phyloP scores from a whole-genome alignment of 35 echinoderm and acorn worm species.

The Patiria miniata region DNA sequence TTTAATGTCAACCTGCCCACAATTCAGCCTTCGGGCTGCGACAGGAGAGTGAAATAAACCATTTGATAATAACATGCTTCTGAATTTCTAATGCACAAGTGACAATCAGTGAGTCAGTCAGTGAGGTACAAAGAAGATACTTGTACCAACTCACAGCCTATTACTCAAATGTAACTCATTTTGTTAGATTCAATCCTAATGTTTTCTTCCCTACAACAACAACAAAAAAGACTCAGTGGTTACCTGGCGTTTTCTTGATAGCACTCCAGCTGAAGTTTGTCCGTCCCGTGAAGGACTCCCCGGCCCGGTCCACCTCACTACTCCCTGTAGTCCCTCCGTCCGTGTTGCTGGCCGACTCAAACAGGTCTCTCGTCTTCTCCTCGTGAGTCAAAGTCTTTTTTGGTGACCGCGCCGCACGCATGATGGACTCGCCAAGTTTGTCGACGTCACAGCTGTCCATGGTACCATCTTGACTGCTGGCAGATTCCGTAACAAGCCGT shows the following conservation, averaged over 20 bases:
- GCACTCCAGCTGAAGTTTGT: constrained; percentile 62
- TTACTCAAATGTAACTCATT: too few species aligned
- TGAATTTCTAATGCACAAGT: too few species aligned
- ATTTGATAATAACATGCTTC: too few species aligned
- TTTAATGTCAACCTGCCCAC: too few species aligned
- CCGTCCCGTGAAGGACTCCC: constrained; percentile 11
- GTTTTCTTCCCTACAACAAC: too few species aligned
- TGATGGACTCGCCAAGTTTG: neutral
- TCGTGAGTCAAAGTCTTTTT: constrained; percentile 2
- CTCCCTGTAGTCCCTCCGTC: constrained; percentile 25
- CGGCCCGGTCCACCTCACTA: neutral
- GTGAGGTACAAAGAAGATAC: too few species aligned
- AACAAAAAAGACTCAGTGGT: too few species aligned
- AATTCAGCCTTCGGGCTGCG: too few species aligned
- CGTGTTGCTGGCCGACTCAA: constrained; percentile 47
- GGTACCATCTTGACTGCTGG: constrained; percentile 15
- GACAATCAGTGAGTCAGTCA: too few species aligned
- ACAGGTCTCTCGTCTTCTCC: constrained; percentile 69
- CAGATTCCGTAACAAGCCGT: neutral
- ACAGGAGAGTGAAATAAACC: too few species aligned
- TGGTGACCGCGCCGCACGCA: neutral
- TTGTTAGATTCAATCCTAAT: too few species aligned
- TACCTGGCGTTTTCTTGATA: constrained; percentile 44
- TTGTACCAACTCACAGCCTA: too few species aligned
- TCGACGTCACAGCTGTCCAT: neutral